A percentile compares a stretch with the other conserved stretches of the same genome.
Conservation (phyloP, 2,888 invertebrate species). For the Halocaridina rubra region DNA sequence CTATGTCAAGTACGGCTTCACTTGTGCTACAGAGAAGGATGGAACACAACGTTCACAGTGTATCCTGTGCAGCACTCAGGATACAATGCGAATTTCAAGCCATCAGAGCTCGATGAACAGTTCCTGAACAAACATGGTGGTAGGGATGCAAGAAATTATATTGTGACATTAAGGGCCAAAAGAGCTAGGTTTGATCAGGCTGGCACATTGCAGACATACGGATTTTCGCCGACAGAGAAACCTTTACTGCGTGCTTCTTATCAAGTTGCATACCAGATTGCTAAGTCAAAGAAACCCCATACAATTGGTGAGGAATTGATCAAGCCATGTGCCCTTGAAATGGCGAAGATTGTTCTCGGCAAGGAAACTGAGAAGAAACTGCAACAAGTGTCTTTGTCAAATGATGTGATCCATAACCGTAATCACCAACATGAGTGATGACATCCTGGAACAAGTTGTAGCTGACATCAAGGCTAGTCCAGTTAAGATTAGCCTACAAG, state of each 20-base stretch:
- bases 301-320: conserved; percentile 25
- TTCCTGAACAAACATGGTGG: no score
- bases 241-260: conserved; percentile 18
- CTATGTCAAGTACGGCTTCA: no score
- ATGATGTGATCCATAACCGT: conserved; percentile 18
- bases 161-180: no score
- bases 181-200: conserved; percentile 1
- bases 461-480: conserved; percentile 10
- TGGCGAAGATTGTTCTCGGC: neutral
- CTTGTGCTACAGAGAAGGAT: neutral
- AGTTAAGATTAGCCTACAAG: neutral
- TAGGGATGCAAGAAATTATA: no score
- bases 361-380: conserved; percentile 5
- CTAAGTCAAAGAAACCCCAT: conserved; percentile 21
- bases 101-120: no score
- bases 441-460: conserved; percentile 9
- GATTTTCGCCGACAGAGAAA: conserved; percentile 12
- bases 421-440: conserved; percentile 11
- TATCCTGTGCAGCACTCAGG: neutral
- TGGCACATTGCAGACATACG: conserved; percentile 11
- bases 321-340: conserved; percentile 21
- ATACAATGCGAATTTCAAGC: neutral
- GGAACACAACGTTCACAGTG: neutral
- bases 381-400: conserved; percentile 17
- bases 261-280: conserved; percentile 16